Evolutionary conservation across 2,113 vertebrate genomes (phyloP), one percentile per base, ranked within the genome.

Genomic region (Lepus timidus): DNA sequence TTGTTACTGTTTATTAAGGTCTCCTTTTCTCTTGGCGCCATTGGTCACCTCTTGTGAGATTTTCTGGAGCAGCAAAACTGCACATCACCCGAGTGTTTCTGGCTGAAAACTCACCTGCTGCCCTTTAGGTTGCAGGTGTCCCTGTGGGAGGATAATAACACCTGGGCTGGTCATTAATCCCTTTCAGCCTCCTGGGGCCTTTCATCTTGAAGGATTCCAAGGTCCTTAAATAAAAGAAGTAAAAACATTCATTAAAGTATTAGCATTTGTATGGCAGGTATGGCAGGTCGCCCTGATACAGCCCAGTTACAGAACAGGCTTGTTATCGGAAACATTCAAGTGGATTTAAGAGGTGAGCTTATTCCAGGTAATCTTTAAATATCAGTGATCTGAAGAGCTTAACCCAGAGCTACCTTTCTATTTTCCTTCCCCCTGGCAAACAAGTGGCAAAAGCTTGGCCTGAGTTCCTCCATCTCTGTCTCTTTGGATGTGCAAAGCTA

Each of bases 221-320:
- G 86, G 81, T n/a, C 36, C 79, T 94, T 71, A 65, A 91, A 68
- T 82, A 89, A 94, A 96, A 94, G 80, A 80, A 95, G 83, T 78
- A 88, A 93, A 95, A 96, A 82, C 82, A 94, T 44, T 95, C 92
- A 95, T 95, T 94, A 95, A 97, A 94, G 55, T 44, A n/a, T 44
- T 79, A 82, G 39, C 79, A 74, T 73, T 85, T 86, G 49, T 90
- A 71, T 61, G 67, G 62, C 86, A 58, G 64, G 65, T 71, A 80
- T 74, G 79, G 52, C 90, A 93, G 79, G 79, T 92, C 73, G 11
- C 70, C 52, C 64, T 22, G 79, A 80, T 84, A 51, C 17, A 49
- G 49, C 33, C 33, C 6, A 9, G 44, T n/a, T 64, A 44, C 67
- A 75, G 93, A 91, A 52, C 67, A 20, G 1, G 8, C 17, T 51